Percentiles rank a stretch among this genome's conserved stretches.
Evolutionary conservation across 2,797 vertebrate species (phyloP).

Genomic region (Apogon talboti): DNA sequence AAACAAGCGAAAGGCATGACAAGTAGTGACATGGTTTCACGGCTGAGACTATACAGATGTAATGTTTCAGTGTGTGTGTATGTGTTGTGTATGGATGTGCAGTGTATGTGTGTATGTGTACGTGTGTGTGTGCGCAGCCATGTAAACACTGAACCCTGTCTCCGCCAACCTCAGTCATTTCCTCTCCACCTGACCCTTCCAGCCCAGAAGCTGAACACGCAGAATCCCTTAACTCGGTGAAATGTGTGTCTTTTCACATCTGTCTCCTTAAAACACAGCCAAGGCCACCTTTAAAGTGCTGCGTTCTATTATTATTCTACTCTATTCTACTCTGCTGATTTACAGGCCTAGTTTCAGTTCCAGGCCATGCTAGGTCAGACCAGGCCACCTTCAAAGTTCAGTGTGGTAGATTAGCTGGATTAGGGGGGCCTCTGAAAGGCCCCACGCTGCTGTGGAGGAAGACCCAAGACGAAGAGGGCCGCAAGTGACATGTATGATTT

Average conservation of each 20-base stretch:
- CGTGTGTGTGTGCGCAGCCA: slow-evolving; percentile 40
- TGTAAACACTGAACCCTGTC: slow-evolving; percentile 72
- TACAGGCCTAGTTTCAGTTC: slow-evolving; percentile 63
- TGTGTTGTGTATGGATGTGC: slow-evolving; percentile 10
- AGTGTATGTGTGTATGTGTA: slow-evolving; percentile 42
- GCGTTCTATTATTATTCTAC: slow-evolving; percentile 32
- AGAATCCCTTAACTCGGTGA: slow-evolving; percentile 42
- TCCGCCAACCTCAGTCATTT: slow-evolving; percentile 72
- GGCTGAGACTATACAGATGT: slow-evolving; percentile 28
- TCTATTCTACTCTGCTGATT: slow-evolving; percentile 43
- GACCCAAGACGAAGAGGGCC: slow-evolving; percentile 86
- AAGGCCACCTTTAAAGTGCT: slow-evolving; percentile 33
- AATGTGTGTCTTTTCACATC: slow-evolving; percentile 58
- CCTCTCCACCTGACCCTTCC: slow-evolving; percentile 61
- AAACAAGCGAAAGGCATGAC: slow-evolving; percentile 48
- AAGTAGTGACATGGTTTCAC: slow-evolving; percentile 49
- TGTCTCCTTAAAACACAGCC: slow-evolving; percentile 27
- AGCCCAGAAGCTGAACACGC: slow-evolving; percentile 38
- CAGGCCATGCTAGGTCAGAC: slow-evolving; percentile 77
- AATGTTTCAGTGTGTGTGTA: slow-evolving; percentile 24
- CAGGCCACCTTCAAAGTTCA: slow-evolving; percentile 93
- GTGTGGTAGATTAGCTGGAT: slow-evolving; percentile 96
- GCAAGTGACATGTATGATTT: slow-evolving; percentile 86
- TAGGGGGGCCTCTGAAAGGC: slow-evolving; percentile 90
- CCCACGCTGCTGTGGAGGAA: slow-evolving; percentile 91